Conservation (phyloP, 2,888 invertebrate species). For the Drosophila quinaria region DNA sequence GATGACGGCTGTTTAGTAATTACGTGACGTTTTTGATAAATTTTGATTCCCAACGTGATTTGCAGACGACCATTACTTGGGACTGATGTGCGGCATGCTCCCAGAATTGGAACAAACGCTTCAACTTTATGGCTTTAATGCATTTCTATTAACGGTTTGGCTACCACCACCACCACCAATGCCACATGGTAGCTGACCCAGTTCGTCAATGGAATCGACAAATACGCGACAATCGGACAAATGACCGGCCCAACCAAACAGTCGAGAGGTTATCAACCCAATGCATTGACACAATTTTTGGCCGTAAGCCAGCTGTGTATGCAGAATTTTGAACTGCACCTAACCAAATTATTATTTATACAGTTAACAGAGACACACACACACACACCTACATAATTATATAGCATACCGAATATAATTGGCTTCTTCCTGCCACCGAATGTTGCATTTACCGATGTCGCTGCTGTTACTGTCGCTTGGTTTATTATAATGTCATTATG, state of each 20-base stretch:
- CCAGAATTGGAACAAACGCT: constrained; percentile 76
- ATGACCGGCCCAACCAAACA: constrained; percentile 11
- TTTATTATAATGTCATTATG: constrained; percentile 81
- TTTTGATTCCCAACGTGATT: constrained; percentile 72
- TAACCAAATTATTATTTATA: constrained; percentile 35
- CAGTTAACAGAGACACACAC: constrained; percentile 33
- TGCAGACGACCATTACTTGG: constrained; percentile 64
- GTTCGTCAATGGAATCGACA: constrained; percentile 76
- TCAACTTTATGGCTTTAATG: constrained; percentile 64
- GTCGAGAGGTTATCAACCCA: constrained; percentile 73
- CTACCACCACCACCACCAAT: constrained; percentile 15
- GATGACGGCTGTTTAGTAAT: constrained; percentile 69
- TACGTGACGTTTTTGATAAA: constrained; percentile 81
- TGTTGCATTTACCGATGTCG: constrained; percentile 49
- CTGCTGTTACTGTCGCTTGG: constrained; percentile 56
- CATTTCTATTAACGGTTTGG: constrained; percentile 78
- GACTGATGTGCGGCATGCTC: constrained; percentile 76
- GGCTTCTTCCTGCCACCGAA: constrained; percentile 36
- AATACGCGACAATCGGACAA: constrained; percentile 44
- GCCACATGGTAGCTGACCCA: constrained; percentile 68
- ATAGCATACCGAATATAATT: constrained; percentile 25
- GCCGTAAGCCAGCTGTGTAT: constrained; percentile 44
- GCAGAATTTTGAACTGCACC: constrained; percentile 66
- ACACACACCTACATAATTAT: constrained; percentile 13
- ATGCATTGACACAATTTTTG: constrained; percentile 77